These are phyloP conservation scores for Pomatorhinus ruficollis DNA, from an alignment of 2,113 vertebrate genomes.

Conservation along the genomic window DNA sequence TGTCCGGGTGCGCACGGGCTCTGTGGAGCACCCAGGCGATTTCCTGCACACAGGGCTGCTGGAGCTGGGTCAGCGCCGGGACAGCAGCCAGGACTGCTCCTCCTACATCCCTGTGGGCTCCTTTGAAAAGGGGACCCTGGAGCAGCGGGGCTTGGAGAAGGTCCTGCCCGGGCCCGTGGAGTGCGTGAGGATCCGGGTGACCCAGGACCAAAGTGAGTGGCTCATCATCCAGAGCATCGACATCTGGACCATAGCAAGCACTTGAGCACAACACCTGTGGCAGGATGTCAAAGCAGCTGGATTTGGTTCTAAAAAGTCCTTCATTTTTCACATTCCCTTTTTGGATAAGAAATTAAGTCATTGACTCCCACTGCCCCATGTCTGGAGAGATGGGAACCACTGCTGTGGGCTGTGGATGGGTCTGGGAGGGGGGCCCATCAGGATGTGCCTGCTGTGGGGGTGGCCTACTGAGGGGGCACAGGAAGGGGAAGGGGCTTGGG, in stretches of 20 bases:
- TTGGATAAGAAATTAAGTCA: not conserved
- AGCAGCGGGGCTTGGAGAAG: slow-evolving; percentile 62
- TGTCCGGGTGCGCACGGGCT: slow-evolving; percentile 77
- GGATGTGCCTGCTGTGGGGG: not conserved
- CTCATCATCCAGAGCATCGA: slow-evolving; percentile 79
- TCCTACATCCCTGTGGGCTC: slow-evolving; percentile 69
- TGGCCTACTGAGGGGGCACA: not conserved
- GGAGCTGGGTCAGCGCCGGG: slow-evolving; percentile 66
- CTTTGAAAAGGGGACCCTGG: slow-evolving; percentile 75
- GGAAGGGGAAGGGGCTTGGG: not conserved
- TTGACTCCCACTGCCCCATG: not conserved
- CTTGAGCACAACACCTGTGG: not conserved
- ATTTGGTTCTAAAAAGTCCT: not conserved
- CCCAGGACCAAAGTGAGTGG: slow-evolving; percentile 75
- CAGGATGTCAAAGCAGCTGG: accelerated
- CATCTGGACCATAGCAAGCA: slow-evolving; percentile 54
- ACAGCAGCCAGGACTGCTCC: slow-evolving; percentile 45
- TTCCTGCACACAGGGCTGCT: slow-evolving; percentile 69
- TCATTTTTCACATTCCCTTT: not conserved
- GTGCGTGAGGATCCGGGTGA: slow-evolving; percentile 80
- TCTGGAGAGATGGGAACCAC: not conserved
- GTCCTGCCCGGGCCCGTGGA: not conserved
- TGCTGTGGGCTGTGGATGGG: not conserved
- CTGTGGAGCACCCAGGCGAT: not conserved
- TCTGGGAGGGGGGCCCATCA: accelerated